These are phyloP conservation scores for Stramonita haemastoma DNA, from an alignment of 2,888 invertebrate genomes.

Conservation along the genomic window DNA sequence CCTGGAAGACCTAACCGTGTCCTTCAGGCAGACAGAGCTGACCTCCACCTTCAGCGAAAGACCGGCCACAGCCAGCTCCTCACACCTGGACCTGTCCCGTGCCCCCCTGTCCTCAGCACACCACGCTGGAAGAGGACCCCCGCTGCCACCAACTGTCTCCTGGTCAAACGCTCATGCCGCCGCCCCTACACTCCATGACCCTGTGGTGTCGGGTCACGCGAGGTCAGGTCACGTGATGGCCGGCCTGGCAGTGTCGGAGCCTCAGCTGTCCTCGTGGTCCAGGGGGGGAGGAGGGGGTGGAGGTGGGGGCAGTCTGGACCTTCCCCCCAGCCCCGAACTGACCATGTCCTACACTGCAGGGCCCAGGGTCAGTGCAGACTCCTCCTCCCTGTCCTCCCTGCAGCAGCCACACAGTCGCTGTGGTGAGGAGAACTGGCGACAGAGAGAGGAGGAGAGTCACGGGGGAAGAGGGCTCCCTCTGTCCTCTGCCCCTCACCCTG, in stretches of 20 bases:
- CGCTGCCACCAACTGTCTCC: background rate
- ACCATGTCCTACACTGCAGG: slow-evolving; percentile 1
- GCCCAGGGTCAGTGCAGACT: background rate
- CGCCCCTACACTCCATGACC: background rate
- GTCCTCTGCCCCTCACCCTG: background rate
- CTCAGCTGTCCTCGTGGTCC: slow-evolving; percentile 23
- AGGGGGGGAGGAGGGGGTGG: background rate
- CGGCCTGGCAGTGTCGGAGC: background rate
- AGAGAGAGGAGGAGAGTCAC: too few relatives aligned
- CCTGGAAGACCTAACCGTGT: slow-evolving; percentile 11
- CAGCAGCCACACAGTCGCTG: background rate
- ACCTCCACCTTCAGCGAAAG: slow-evolving; percentile 21
- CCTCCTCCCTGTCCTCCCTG: background rate
- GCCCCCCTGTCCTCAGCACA: background rate
- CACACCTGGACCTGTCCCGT: background rate
- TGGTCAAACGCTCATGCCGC: background rate
- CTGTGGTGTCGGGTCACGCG: background rate
- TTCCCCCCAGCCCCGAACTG: slow-evolving; percentile 28
- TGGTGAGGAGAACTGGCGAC: background rate
- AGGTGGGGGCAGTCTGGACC: background rate
- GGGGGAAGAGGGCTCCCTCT: too few relatives aligned
- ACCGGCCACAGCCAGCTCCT: background rate
- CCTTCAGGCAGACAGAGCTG: slow-evolving; percentile 2
- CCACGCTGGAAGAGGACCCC: background rate
- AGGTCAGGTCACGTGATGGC: background rate